Evolutionary conservation across 92 coral and sea anemone species (phyloP).

Genomic region (Epizoanthus illoricatus): DNA sequence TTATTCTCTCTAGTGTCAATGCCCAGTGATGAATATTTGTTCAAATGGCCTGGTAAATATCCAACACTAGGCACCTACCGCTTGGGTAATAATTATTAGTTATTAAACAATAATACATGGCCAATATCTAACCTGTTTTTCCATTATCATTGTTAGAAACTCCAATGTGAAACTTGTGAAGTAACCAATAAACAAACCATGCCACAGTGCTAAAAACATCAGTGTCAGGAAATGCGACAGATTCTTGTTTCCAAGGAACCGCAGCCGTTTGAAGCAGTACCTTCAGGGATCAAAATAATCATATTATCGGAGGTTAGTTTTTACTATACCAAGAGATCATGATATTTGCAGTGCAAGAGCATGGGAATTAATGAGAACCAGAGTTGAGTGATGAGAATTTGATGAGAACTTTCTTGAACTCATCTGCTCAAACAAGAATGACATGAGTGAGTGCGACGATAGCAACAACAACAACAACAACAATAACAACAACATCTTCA

Average conservation of each 20-base stretch:
- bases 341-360: no score
- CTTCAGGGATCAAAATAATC: constrained; percentile 26
- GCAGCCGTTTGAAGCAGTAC: constrained; percentile 93
- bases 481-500: background rate
- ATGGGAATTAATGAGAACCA: background rate
- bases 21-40: no score
- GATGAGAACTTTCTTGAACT: background rate
- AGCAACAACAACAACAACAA: background rate
- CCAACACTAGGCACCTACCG: no score
- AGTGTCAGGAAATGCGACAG: constrained; percentile 83
- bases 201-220: constrained; percentile 95
- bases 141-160: constrained; percentile 73
- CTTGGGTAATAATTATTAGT: no score
- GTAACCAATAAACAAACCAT: constrained; percentile 83
- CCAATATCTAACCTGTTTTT: constrained; percentile 69
- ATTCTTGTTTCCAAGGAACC: constrained; percentile 93
- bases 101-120: no score
- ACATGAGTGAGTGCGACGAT: no score
- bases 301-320: background rate
- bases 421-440: no score
- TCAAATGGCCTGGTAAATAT: no score
- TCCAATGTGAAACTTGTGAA: constrained; percentile 74
- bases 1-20: no score
- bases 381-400: background rate
- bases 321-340: background rate